Base-by-base conservation (phyloP, 1,140 invertebrate species). In the Mamestra configurata region DNA sequence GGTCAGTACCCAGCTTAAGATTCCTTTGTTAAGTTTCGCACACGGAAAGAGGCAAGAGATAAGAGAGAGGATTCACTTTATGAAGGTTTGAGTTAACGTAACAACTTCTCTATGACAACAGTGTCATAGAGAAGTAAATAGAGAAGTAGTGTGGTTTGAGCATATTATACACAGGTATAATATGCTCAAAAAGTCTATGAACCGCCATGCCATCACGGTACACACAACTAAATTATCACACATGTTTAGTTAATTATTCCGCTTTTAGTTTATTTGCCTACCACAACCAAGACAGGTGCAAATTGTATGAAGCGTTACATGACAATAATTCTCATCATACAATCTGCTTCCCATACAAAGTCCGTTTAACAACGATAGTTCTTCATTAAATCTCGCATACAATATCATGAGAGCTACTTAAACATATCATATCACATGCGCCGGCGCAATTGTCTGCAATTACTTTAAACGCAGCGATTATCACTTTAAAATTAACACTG, bases 361-460 rank as follows among this genome's bases (percentile, higher is more conserved):
- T 43, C 4, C 4, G 18, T 24, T 37, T 1, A 7, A 49, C 40
- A 46, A 0, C 4, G 20, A 11, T 4, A 24, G 10, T 4, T 13
- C 64, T 43, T 68, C 18, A 49, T 18, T 15, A 24, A 49, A 13
- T 37, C 66, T 13, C 66, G 61, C 7, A 27, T 57, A 57, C 1
- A 66, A 37, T 64, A 64, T 22, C 35, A 43, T 18, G 53, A n/a
- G 37, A 43, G 27, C 11, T 27, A 27, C 40, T 68, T 70, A 15
- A n/a, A 24, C 22, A 11, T 70, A 70, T 70, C 40, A 70, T 70
- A 70, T 70, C 66, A 70, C 66, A 49, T 49, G 15, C 43, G 43
- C 43, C 20, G 18, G 22, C 24, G 31, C 40, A 46, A 43, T 43
- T 61, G 3, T 8, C 57, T 61, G 57, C 8, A 22, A 70, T 70